These are phyloP conservation scores for Lagodon rhomboides DNA, from an alignment of 2,797 vertebrate species.

Conservation along the genomic window DNA sequence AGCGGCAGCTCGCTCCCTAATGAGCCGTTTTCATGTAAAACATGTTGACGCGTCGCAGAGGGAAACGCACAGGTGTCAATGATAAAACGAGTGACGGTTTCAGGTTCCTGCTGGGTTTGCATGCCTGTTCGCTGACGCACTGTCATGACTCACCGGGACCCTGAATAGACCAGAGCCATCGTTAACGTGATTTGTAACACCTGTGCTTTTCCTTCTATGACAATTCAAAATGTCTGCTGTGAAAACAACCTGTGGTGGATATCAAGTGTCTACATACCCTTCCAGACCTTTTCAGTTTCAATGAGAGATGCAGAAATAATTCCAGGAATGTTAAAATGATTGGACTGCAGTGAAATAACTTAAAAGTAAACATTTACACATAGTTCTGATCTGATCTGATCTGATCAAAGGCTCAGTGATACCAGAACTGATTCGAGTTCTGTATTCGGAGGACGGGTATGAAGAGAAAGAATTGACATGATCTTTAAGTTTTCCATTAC, in stretches of 20 bases:
- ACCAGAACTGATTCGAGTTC: neutral
- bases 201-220: conserved; percentile 1
- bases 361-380: too few relatives aligned
- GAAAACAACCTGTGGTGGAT: neutral
- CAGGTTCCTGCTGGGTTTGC: neutral
- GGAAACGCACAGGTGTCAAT: conserved; percentile 1
- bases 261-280: conserved; percentile 9
- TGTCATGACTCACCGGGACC: neutral
- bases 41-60: neutral
- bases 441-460: neutral
- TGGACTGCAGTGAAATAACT: too few relatives aligned
- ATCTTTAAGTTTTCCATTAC: neutral
- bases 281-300: conserved; percentile 13
- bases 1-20: neutral
- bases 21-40: conserved; percentile 2
- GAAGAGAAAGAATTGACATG: neutral
- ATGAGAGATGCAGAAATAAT: neutral
- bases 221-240: conserved; percentile 15
- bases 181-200: conserved; percentile 14
- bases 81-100: neutral
- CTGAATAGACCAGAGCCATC: neutral
- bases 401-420: neutral
- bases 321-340: neutral
- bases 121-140: neutral
- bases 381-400: neutral